phyloP scores from a whole-genome alignment of 2,888 invertebrate genomes.

The Hemithea aestivaria region DNA sequence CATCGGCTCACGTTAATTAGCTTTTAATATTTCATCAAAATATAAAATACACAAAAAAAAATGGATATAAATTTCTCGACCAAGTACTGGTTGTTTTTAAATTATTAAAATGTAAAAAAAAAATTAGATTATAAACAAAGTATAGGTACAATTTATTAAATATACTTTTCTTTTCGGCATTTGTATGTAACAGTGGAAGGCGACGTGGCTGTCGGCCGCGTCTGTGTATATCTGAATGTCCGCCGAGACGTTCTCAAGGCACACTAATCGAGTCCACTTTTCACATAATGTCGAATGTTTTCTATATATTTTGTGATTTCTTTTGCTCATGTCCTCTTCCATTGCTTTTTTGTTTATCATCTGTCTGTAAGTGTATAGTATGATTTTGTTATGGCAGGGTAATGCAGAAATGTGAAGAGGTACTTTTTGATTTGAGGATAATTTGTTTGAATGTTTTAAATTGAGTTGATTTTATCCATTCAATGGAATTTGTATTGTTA shows the following conservation, averaged over 20 bases:
- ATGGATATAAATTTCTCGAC: conserved; percentile 79
- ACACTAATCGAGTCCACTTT: conserved; percentile 50
- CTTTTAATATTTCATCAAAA: conserved; percentile 80
- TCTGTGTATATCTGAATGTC: conserved; percentile 43
- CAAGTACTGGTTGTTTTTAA: conserved; percentile 79
- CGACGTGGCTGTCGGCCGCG: conserved; percentile 50
- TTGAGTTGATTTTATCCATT: conserved; percentile 76
- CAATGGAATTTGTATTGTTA: conserved; percentile 76
- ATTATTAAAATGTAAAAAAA: conserved; percentile 80
- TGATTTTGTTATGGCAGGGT: conserved; percentile 77
- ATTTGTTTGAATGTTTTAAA: conserved; percentile 75
- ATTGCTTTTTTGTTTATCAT: conserved; percentile 74
- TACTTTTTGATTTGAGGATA: conserved; percentile 72
- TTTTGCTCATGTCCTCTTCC: conserved; percentile 75
- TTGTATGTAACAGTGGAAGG: conserved; percentile 68
- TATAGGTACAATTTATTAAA: conserved; percentile 79
- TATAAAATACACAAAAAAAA: conserved; percentile 79
- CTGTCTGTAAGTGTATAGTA: conserved; percentile 71
- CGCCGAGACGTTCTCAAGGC: conserved; percentile 30
- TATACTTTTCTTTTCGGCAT: conserved; percentile 78
- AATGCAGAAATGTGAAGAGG: conserved; percentile 76
- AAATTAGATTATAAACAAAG: conserved; percentile 78
- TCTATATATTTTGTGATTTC: conserved; percentile 67
- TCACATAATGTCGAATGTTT: conserved; percentile 58
- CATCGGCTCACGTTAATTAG: conserved; percentile 80